Evolutionary conservation across 2,888 invertebrate species (phyloP).

Genomic region (Copidosoma aretas): DNA sequence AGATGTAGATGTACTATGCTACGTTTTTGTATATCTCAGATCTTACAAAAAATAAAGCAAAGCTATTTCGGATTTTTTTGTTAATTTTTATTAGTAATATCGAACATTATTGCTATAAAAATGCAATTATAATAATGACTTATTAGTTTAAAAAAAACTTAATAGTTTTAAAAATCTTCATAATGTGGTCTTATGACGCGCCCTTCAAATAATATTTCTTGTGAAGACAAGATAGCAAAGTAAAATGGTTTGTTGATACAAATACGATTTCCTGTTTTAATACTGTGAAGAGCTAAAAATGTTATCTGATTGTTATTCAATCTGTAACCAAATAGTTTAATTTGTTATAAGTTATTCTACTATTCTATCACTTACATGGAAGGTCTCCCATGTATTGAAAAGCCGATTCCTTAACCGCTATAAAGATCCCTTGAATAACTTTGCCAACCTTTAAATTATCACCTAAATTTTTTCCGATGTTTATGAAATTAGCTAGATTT

Average conservation of each 20-base stretch:
- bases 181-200: background rate
- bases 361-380: background rate
- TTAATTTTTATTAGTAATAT: too few relatives aligned
- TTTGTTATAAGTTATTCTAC: background rate
- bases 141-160: too few relatives aligned
- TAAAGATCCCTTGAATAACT: background rate
- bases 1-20: too few relatives aligned
- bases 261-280: background rate
- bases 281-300: background rate
- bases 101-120: too few relatives aligned
- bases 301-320: background rate
- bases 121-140: too few relatives aligned
- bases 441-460: background rate
- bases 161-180: too few relatives aligned
- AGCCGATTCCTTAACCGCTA: background rate
- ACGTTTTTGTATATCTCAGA: too few relatives aligned
- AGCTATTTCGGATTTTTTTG: too few relatives aligned
- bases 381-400: background rate
- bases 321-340: background rate
- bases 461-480: background rate
- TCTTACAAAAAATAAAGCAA: too few relatives aligned
- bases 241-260: background rate
- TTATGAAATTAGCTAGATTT: background rate
- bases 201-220: background rate
- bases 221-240: background rate